Percentiles rank a stretch among this genome's conserved stretches.
These are phyloP conservation scores for Peromyscus nudipes DNA, from an alignment of 2,797 vertebrate genomes.

Conservation along the genomic window DNA sequence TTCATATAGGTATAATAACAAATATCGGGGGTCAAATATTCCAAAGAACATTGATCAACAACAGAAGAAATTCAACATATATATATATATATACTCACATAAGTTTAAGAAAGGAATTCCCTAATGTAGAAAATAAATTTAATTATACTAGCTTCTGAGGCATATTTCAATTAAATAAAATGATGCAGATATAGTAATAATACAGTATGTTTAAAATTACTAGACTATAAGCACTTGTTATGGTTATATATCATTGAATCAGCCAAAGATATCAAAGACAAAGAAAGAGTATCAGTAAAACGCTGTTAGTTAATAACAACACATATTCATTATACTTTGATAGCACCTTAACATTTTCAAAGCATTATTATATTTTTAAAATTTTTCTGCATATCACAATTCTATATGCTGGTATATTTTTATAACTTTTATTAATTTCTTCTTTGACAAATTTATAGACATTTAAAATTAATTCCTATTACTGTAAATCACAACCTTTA, in stretches of 20 bases:
- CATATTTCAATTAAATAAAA: background rate
- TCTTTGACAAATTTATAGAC: background rate
- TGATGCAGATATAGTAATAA: background rate
- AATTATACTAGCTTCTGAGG: background rate
- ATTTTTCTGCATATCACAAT: background rate
- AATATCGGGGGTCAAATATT: background rate
- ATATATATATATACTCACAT: background rate
- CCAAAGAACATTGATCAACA: background rate
- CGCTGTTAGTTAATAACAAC: background rate
- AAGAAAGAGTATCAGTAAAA: background rate
- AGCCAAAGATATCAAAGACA: background rate
- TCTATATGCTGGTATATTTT: background rate
- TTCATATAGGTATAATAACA: background rate
- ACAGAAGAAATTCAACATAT: background rate
- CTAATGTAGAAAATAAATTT: constrained; percentile 7
- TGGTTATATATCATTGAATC: background rate
- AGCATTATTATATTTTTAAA: background rate
- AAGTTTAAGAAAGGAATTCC: background rate
- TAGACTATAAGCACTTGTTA: background rate
- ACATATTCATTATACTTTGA: background rate
- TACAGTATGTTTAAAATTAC: background rate
- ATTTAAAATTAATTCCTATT: background rate
- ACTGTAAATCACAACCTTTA: background rate
- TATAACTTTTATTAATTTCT: background rate
- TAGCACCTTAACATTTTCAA: background rate